These are phyloP conservation scores for Scaptomyza hsui DNA, from an alignment of 1,140 invertebrate genomes.

Conservation along the genomic window DNA sequence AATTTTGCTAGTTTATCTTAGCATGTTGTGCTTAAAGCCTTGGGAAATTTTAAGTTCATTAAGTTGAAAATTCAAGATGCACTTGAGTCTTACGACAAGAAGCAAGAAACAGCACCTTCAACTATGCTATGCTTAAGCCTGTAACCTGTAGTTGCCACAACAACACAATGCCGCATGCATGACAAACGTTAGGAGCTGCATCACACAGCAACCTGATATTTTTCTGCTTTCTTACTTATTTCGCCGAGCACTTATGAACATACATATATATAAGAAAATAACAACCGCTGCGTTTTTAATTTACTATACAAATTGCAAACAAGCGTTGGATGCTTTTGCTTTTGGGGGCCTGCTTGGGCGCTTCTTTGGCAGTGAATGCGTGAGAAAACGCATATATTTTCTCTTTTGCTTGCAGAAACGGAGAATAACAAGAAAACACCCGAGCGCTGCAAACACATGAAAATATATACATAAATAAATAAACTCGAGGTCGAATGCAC, in stretches of 20 bases:
- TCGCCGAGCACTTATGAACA: conserved; percentile 50
- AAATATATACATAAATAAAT: conserved; percentile 83
- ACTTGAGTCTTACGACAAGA: conserved; percentile 40
- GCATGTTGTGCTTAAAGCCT: conserved; percentile 12
- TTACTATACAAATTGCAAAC: conserved; percentile 75
- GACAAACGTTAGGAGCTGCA: conserved; percentile 53
- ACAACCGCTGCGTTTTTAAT: conserved; percentile 73
- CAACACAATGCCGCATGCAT: conserved; percentile 44
- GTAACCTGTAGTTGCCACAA: conserved; percentile 9
- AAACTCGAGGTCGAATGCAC: conserved; percentile 75
- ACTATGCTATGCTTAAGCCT: conserved; percentile 12
- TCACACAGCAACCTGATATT: conserved; percentile 41
- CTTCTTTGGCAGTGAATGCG: conserved; percentile 38
- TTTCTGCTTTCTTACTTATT: conserved; percentile 14
- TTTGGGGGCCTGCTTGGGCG: background rate
- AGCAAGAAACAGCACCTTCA: conserved; percentile 15
- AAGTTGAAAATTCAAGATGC: conserved; percentile 62
- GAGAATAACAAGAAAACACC: conserved; percentile 51
- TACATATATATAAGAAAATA: background rate
- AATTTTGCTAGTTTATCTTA: background rate
- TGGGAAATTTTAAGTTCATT: conserved; percentile 63
- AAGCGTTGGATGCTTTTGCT: conserved; percentile 29
- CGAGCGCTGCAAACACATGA: conserved; percentile 31
- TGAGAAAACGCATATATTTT: conserved; percentile 63
- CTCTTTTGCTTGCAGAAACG: conserved; percentile 53